Percentiles rank a stretch among this genome's conserved stretches.
phyloP scores from a whole-genome alignment of 2,888 invertebrate species.

The Andrena marginata region DNA sequence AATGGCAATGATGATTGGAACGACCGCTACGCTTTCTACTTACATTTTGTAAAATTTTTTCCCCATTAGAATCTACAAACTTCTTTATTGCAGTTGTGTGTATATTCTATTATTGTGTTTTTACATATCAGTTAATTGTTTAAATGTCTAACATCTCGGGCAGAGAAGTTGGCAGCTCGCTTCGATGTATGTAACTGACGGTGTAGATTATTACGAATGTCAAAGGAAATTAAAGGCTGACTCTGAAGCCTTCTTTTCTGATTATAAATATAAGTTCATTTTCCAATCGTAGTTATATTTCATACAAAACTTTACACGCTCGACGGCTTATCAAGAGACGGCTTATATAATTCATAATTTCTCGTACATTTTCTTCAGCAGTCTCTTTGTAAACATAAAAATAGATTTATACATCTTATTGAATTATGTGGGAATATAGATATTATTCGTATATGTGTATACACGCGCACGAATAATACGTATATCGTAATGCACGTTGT shows the following conservation, averaged over 20 bases:
- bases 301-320: conserved; percentile 67
- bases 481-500: conserved; percentile 41
- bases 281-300: conserved; percentile 40
- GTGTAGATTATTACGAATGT: conserved; percentile 7
- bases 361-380: conserved; percentile 62
- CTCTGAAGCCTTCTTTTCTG: conserved; percentile 27
- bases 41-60: conserved; percentile 4
- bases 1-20: conserved; percentile 37
- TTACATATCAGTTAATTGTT: conserved; percentile 24
- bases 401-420: conserved; percentile 78
- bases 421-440: conserved; percentile 72
- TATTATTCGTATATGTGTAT: conserved; percentile 22
- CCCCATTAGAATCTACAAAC: conserved; percentile 13
- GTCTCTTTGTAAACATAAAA: conserved; percentile 79
- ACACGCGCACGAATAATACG: background rate
- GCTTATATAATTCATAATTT: conserved; percentile 53
- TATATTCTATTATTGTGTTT: conserved; percentile 21
- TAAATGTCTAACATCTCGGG: conserved; percentile 15
- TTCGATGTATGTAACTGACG: conserved; percentile 44
- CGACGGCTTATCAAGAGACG: conserved; percentile 56
- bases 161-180: conserved; percentile 53
- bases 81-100: background rate
- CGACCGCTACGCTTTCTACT: conserved; percentile 19
- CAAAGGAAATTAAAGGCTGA: conserved; percentile 39
- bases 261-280: conserved; percentile 50